phyloP scores from a whole-genome alignment of 2,888 invertebrate genomes.

The Luperina testacea region DNA sequence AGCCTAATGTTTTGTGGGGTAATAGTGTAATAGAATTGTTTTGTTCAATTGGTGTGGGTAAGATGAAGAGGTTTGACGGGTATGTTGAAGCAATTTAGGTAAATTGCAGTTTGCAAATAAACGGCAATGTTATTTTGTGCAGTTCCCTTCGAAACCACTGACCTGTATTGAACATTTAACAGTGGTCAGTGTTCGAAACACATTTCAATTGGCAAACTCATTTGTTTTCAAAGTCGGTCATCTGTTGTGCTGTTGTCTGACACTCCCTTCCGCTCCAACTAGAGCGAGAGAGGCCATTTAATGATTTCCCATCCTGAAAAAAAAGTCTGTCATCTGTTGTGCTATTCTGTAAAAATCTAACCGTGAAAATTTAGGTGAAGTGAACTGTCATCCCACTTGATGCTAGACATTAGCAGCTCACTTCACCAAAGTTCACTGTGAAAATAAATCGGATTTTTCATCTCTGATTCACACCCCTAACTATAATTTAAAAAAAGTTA shows the following conservation, averaged over 20 bases:
- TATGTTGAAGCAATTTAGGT: constrained; percentile 10
- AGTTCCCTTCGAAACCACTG: background rate
- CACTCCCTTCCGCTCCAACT: too few relatives aligned
- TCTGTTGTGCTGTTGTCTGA: too few relatives aligned
- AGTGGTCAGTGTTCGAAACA: background rate
- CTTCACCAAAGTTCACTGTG: background rate
- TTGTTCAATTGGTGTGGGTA: constrained; percentile 2
- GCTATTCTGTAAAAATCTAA: too few relatives aligned
- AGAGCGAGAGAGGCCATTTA: too few relatives aligned
- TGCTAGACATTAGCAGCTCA: too few relatives aligned
- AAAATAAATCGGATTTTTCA: too few relatives aligned
- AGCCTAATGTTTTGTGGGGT: constrained; percentile 26
- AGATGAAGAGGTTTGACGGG: constrained; percentile 5
- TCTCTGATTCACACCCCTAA: background rate
- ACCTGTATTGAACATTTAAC: too few relatives aligned
- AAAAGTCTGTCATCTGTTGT: background rate
- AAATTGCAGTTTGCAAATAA: constrained; percentile 8
- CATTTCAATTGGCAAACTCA: background rate
- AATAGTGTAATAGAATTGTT: constrained; percentile 25
- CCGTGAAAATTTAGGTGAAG: background rate
- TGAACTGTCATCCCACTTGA: background rate
- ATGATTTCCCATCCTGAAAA: too few relatives aligned
- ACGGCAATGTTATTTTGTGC: background rate
- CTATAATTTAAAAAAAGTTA: too few relatives aligned
- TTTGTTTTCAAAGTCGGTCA: constrained; percentile 10